Percentiles rank a stretch among this genome's conserved stretches.
Evolutionary conservation across 2,113 vertebrate species (phyloP).

Genomic region (Macaca fascicularis): T2T-MFA8v1.1 NC_088380.1:134513501-134514000

Average conservation of each 20-base stretch:
- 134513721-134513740: neutral
- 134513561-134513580: neutral
- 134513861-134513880: neutral
- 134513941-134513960: neutral
- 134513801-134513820: neutral
- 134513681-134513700: neutral
- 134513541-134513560: neutral
- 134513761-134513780: neutral
- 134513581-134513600: neutral
- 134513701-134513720: neutral
- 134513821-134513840: neutral
- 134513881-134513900: neutral
- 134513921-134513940: neutral
- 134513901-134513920: neutral
- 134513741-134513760: neutral
- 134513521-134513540: neutral
- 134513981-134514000: neutral
- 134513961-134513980: neutral
- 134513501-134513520: conserved; percentile 22
- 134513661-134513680: neutral
- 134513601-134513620: neutral
- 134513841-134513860: neutral
- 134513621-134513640: neutral
- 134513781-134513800: neutral
- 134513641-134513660: neutral